These are phyloP conservation scores for Drosophila dunni DNA, from an alignment of 1,140 invertebrate genomes.

Conservation along the genomic window DNA sequence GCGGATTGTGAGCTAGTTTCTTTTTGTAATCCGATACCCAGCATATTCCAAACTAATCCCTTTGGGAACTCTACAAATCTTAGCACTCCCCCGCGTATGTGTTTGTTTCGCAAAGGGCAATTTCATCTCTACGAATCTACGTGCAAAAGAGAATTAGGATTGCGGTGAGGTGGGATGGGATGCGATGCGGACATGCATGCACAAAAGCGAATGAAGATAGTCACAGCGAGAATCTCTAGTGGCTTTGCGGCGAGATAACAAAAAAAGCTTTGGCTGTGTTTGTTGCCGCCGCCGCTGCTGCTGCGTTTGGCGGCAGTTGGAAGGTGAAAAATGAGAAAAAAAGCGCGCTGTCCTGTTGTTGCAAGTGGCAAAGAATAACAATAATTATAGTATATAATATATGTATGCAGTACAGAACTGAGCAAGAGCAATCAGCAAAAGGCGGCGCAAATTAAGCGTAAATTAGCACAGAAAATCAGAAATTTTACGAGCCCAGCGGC, in stretches of 20 bases:
- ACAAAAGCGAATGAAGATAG: conserved; percentile 28
- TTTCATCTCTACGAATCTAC: not conserved
- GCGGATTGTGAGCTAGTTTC: too few relatives aligned
- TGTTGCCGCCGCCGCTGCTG: conserved; percentile 3
- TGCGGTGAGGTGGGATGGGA: not conserved
- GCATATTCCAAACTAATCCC: not conserved
- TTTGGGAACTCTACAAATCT: not conserved
- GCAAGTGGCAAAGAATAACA: conserved; percentile 30
- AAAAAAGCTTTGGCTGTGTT: conserved; percentile 15
- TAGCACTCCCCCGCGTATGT: not conserved
- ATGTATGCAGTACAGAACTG: not conserved
- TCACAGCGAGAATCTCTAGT: conserved; percentile 7
- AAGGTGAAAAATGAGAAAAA: conserved; percentile 17
- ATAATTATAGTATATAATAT: conserved; percentile 33
- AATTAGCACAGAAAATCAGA: conserved; percentile 68
- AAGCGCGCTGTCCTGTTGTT: conserved; percentile 46
- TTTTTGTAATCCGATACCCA: not conserved
- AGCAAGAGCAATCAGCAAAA: conserved; percentile 42
- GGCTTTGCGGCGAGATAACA: conserved; percentile 31
- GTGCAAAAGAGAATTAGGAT: conserved; percentile 4
- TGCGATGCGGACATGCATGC: conserved; percentile 1
- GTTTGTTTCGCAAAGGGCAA: not conserved
- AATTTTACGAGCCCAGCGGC: conserved; percentile 40
- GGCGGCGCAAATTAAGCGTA: conserved; percentile 61
- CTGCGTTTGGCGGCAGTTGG: not conserved